Conservation (phyloP, 2,797 vertebrate genomes). For the Tenualosa ilisha region DNA sequence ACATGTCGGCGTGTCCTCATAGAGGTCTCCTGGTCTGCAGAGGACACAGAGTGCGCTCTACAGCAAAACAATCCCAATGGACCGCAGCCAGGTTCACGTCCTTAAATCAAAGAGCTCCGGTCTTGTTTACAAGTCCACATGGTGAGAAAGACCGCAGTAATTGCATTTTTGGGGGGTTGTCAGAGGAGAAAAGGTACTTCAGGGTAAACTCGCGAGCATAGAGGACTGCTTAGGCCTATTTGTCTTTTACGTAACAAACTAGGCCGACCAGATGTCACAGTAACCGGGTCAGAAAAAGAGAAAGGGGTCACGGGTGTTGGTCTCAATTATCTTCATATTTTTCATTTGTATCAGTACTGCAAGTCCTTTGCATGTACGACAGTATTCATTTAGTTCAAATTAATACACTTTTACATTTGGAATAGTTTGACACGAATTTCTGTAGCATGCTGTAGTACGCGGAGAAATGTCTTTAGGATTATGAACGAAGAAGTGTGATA, state of each 20-base stretch:
- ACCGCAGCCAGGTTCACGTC: conserved; percentile 22
- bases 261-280: background rate
- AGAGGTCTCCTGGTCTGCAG: conserved; percentile 23
- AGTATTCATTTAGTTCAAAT: background rate
- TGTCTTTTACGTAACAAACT: conserved; percentile 4
- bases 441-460: background rate
- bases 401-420: background rate
- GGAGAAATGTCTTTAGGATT: background rate
- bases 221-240: background rate
- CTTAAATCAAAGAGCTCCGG: conserved; percentile 32
- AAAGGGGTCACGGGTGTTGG: background rate
- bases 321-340: conserved; percentile 4
- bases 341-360: background rate
- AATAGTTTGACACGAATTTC: background rate
- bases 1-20: conserved; percentile 39
- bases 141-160: conserved; percentile 34
- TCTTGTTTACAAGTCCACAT: conserved; percentile 49
- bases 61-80: conserved; percentile 31
- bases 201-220: conserved; percentile 25
- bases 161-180: conserved; percentile 44
- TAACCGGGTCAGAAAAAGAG: background rate
- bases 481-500: background rate
- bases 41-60: conserved; percentile 24
- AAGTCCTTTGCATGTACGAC: conserved; percentile 1
- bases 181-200: conserved; percentile 39